Percentiles rank a stretch among this genome's conserved stretches.
Conservation (phyloP, 2,888 invertebrate species). For the Cerceris rybyensis region DNA sequence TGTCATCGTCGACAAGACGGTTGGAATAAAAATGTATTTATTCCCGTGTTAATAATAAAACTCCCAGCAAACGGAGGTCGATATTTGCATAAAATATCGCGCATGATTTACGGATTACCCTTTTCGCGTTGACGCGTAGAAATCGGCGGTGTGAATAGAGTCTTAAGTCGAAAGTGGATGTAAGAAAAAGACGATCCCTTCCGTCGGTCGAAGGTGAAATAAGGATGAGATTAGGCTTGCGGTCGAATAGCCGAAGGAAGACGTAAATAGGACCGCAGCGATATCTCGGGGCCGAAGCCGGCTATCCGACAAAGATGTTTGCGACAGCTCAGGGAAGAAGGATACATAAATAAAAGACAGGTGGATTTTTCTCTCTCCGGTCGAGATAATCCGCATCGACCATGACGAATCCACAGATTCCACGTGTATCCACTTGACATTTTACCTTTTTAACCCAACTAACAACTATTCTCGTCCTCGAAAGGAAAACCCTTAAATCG, state of each 20-base stretch:
- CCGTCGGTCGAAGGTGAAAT: conserved; percentile 42
- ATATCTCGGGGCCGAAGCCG: conserved; percentile 42
- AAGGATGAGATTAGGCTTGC: conserved; percentile 60
- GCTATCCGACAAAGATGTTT: conserved; percentile 59
- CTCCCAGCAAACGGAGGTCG: neutral
- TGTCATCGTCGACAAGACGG: no score
- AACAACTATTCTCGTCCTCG: conserved; percentile 22
- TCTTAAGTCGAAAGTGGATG: conserved; percentile 33
- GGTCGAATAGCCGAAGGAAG: conserved; percentile 51
- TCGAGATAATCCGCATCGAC: conserved; percentile 63
- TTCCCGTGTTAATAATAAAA: neutral
- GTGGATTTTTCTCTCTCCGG: conserved; percentile 60
- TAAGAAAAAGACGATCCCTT: conserved; percentile 38
- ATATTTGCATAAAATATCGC: conserved; percentile 3
- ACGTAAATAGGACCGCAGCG: conserved; percentile 60
- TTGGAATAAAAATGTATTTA: no score
- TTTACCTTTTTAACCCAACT: conserved; percentile 37
- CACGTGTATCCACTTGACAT: conserved; percentile 47
- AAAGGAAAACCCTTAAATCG: neutral
- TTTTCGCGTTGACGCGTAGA: conserved; percentile 14
- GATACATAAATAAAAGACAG: conserved; percentile 70
- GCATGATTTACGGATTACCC: conserved; percentile 13
- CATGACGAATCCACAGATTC: conserved; percentile 50
- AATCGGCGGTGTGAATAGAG: conserved; percentile 45
- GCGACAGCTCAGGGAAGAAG: conserved; percentile 55